Percentiles rank a stretch among this genome's conserved stretches.
phyloP scores from a whole-genome alignment of 1,140 invertebrate genomes.

The Ganaspis sp. region DNA sequence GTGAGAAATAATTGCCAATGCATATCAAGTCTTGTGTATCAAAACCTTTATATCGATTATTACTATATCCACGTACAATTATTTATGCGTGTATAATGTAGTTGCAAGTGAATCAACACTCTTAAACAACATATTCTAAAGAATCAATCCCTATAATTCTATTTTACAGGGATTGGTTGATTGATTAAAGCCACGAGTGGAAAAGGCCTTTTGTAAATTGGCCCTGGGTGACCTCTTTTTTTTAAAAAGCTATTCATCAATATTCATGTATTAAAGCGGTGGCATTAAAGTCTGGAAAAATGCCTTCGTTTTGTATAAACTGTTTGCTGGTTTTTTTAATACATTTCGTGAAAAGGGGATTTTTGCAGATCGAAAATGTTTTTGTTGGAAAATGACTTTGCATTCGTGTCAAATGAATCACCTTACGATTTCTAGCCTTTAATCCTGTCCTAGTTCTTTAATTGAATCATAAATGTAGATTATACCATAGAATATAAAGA shows the following conservation, averaged over 20 bases:
- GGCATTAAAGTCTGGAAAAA: constrained; percentile 4
- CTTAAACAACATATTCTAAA: too few relatives aligned
- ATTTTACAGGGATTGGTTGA: neutral
- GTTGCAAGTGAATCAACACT: neutral
- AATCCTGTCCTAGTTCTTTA: neutral
- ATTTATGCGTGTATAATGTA: too few relatives aligned
- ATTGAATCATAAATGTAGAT: neutral
- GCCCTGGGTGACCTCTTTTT: constrained; percentile 14
- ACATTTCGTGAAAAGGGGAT: neutral
- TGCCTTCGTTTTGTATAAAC: neutral
- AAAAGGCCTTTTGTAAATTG: constrained; percentile 14
- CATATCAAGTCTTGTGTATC: neutral
- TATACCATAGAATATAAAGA: neutral
- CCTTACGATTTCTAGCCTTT: neutral
- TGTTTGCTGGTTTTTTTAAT: too few relatives aligned
- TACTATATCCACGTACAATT: neutral
- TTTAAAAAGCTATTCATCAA: neutral
- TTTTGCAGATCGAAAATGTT: neutral
- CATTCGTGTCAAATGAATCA: neutral
- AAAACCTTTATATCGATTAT: neutral
- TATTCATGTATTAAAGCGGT: neutral
- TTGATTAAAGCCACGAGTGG: constrained; percentile 17
- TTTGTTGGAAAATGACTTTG: neutral
- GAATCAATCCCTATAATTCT: too few relatives aligned
- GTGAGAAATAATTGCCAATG: neutral